Evolutionary conservation across 53 echinoderm and acorn worm species (phyloP), one percentile per base, ranked within the genome.

Genomic region (Stichopus horrens): DNA sequence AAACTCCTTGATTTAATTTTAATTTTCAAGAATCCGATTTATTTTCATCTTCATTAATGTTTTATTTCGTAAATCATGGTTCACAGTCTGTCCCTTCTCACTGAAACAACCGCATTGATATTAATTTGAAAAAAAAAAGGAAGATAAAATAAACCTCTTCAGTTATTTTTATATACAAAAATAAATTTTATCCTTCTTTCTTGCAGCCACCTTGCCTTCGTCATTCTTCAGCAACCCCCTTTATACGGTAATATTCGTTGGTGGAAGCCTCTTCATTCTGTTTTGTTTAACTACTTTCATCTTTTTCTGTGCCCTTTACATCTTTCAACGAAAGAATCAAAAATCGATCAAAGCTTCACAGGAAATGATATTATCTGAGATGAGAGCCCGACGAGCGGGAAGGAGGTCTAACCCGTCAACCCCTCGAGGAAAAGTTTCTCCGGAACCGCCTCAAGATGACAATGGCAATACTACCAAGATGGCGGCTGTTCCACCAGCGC

Each of bases 401-500:
- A 56, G 81, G 5, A 55, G 81, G 57, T 81, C 81, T 57, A 7
- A 21, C 5, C 81, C 81, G 13, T 56, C 56, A n/a, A 21, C 81
- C 19, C 81, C 57, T 10, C 56, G 81, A 9, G 57, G 81, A 9
- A 81, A 81, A 58, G 81, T 81, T 8, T 20, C 56, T 56, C 81
- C 81, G 0, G 81, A 81, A 53, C 81, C 81, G 56, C 56, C 81
- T 9, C 57, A 19, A 23, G 14, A 56, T 19, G 81, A 81, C 9
- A 71, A 71, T 71, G 81, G 81, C 14, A 23, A 81, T 9, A 20
- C 56, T 0, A 81, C 81, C 19, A 81, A 56, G 9, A 81, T 81
- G 81, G 81, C 81, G 58, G 81, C 22, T 81, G 81, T 81, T 5
- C 81, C 81, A 11, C 81, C 81, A n/a, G 55, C 81, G 4, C 19